A percentile compares a stretch with the other conserved stretches of the same genome.
Evolutionary conservation across 2,888 invertebrate species (phyloP).

Genomic region (Catocala nupta): DNA sequence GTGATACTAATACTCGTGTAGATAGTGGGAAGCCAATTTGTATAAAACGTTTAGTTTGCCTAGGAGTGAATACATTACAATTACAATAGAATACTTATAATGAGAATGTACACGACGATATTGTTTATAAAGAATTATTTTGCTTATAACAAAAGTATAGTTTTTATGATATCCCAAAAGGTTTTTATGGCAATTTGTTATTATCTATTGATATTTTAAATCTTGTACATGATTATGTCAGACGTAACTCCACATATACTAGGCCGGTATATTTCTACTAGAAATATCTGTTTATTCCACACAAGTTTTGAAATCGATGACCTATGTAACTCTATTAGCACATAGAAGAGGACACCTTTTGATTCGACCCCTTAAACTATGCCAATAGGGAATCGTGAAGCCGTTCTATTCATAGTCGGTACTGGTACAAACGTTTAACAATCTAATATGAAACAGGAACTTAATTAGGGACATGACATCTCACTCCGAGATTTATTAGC

Average conservation of each 20-base stretch:
- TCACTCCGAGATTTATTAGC: conserved; percentile 17
- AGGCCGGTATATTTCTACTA: not conserved
- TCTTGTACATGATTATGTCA: too few relatives aligned
- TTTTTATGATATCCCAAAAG: too few relatives aligned
- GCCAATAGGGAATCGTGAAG: not conserved
- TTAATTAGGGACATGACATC: conserved; percentile 14
- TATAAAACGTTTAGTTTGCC: too few relatives aligned
- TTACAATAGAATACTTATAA: too few relatives aligned
- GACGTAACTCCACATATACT: too few relatives aligned
- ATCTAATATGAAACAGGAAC: conserved; percentile 18
- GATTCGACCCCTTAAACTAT: not conserved
- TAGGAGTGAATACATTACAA: too few relatives aligned
- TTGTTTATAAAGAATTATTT: too few relatives aligned
- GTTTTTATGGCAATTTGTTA: too few relatives aligned
- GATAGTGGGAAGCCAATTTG: too few relatives aligned
- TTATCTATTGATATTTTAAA: too few relatives aligned
- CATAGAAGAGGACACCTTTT: conserved; percentile 5
- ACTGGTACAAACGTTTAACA: not conserved
- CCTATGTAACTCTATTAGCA: conserved; percentile 10
- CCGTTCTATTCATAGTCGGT: conserved; percentile 5
- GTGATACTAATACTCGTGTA: not conserved
- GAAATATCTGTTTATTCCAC: not conserved
- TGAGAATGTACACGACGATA: too few relatives aligned
- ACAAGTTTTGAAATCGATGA: conserved; percentile 4
- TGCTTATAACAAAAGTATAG: too few relatives aligned